Evolutionary conservation across 2,888 invertebrate species (phyloP), one percentile per base, ranked within the genome.

Genomic region (Spodoptera littoralis): DNA sequence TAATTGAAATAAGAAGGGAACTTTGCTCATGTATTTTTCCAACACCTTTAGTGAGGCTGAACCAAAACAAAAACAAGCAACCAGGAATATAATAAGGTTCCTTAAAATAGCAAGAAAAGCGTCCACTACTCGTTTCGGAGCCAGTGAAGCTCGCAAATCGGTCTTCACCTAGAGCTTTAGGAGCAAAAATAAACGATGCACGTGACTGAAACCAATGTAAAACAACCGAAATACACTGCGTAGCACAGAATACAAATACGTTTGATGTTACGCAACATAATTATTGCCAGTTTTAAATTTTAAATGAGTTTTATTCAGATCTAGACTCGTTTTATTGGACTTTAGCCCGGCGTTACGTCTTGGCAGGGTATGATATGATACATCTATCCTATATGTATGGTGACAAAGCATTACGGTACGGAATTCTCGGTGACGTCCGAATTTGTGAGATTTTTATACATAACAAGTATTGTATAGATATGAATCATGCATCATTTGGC

Each of bases 151-250:
- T 71, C 69, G 73, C 76, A 60, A 69, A 69, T 69, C 65, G 30
- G 60, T 72, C 62, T 70, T 70, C 70, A 76, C 56, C 65, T 62
- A 72, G 77, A 84, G 83, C 82, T 86, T 79, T 68, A 65, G 78
- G 72, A 78, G 79, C 86, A 77, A 88, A 92, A 91, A 92, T 91
- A 92, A 90, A 88, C 84, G 58, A 22, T 61, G 42, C 90, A 86
- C 90, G 92, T 89, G 89, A 90, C 80, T 76, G 70, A 65, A 59
- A 54, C 65, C 54, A 67, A 71, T 77, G 74, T 77, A 75, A 83
- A 82, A 83, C 79, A 82, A 84, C 87, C 78, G 81, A 89, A 89
- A 89, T 90, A 88, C 82, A 84, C 77, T 75, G 67, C 76, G 82
- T 81, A 79, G 74, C 76, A 78, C 75, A 83, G 76, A 83, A 82